Conservation (phyloP, 2,113 vertebrate species). For the Otocyon megalotis region DNA sequence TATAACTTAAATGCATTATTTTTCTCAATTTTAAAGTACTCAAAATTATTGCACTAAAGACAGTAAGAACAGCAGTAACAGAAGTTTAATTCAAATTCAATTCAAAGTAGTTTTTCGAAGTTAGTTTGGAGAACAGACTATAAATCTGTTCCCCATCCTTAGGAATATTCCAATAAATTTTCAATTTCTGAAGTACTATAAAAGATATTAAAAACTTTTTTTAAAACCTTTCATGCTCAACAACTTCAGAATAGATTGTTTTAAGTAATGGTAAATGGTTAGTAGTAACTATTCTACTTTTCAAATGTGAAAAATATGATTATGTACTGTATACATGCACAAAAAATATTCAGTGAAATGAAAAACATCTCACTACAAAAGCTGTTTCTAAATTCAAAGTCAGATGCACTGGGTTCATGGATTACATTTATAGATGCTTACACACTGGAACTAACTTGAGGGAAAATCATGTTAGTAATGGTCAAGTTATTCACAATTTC, state of each 20-base stretch:
- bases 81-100: background rate
- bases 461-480: background rate
- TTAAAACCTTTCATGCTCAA: background rate
- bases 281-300: background rate
- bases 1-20: background rate
- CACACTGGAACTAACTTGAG: background rate
- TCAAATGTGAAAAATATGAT: background rate
- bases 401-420: background rate
- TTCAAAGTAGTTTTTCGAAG: background rate
- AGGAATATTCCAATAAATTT: background rate
- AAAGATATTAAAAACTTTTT: background rate
- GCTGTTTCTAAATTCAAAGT: slow-evolving; percentile 1
- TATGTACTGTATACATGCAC: background rate
- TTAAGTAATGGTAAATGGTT: slow-evolving; percentile 23
- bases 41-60: background rate
- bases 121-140: slow-evolving; percentile 39
- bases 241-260: slow-evolving; percentile 3
- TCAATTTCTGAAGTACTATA: slow-evolving; percentile 28
- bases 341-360: slow-evolving; percentile 8
- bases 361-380: slow-evolving; percentile 34
- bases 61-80: background rate
- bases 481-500: slow-evolving; percentile 7
- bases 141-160: background rate
- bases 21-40: slow-evolving; percentile 21
- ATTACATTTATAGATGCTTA: background rate